Conservation (phyloP, 2,888 invertebrate species). For the Callinectes sapidus region DNA sequence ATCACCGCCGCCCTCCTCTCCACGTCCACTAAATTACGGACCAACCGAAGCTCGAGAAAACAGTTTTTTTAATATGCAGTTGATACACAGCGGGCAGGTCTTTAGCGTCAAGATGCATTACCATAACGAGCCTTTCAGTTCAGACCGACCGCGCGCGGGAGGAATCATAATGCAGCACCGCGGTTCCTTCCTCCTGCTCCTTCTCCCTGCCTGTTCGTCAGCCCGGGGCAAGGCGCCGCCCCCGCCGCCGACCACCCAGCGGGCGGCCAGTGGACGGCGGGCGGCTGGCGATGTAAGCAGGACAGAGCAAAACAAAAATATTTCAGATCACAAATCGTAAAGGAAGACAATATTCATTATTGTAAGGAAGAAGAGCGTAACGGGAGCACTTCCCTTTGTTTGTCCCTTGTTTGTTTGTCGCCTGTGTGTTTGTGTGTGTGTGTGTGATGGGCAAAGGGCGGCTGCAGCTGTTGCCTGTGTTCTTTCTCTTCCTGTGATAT, state of each 20-base stretch:
- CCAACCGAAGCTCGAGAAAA: conserved; percentile 27
- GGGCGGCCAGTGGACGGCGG: conserved; percentile 29
- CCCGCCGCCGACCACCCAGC: conserved; percentile 18
- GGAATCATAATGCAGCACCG: conserved; percentile 19
- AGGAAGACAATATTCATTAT: conserved; percentile 40
- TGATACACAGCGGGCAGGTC: conserved; percentile 19
- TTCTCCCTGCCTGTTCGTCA: neutral
- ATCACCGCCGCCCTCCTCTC: conserved; percentile 8
- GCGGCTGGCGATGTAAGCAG: neutral
- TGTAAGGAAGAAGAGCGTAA: neutral
- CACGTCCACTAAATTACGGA: conserved; percentile 31
- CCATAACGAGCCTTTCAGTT: conserved; percentile 36
- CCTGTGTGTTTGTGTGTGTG: conserved; percentile 17
- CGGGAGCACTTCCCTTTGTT: conserved; percentile 38
- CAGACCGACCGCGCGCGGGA: conserved; percentile 35
- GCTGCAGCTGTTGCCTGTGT: neutral
- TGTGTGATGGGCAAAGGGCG: neutral
- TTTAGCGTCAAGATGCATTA: conserved; percentile 36
- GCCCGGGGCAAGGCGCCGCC: neutral
- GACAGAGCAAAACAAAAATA: neutral
- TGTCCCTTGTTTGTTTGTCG: conserved; percentile 5
- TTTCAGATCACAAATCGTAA: conserved; percentile 32
- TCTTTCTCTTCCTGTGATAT: neutral
- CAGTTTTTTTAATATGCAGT: conserved; percentile 32
- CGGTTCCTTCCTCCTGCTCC: neutral